phyloP scores from a whole-genome alignment of 2,888 invertebrate species.

The Hirtodrosophila alboralis region DNA sequence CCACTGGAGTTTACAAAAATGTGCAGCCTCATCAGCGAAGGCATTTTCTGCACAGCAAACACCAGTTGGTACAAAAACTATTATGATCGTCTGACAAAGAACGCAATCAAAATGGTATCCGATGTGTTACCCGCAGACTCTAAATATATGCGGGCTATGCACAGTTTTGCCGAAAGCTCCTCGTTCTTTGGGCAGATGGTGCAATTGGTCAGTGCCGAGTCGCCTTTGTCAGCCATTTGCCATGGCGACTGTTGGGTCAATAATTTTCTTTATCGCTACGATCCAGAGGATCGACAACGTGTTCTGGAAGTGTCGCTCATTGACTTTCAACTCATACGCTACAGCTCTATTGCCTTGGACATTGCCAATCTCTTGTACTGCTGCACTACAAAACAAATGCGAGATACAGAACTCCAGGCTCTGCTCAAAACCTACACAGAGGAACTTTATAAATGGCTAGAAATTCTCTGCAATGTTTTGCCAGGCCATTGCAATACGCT shows the following conservation, averaged over 20 bases:
- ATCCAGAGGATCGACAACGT: conserved; percentile 81
- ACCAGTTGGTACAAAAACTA: conserved; percentile 89
- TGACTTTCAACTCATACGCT: conserved; percentile 89
- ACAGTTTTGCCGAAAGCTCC: conserved; percentile 87
- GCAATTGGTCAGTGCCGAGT: conserved; percentile 86
- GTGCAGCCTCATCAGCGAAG: conserved; percentile 84
- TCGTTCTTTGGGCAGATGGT: conserved; percentile 89
- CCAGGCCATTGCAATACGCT: conserved; percentile 83
- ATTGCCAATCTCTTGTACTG: conserved; percentile 88
- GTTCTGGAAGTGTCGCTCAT: conserved; percentile 88
- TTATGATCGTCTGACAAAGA: conserved; percentile 87
- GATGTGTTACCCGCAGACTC: conserved; percentile 82
- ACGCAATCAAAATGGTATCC: conserved; percentile 87
- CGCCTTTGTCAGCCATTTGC: conserved; percentile 88
- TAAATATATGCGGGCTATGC: conserved; percentile 86
- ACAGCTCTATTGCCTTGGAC: conserved; percentile 89
- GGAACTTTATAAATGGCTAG: conserved; percentile 86
- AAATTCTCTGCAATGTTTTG: conserved; percentile 85
- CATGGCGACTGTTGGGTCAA: conserved; percentile 92
- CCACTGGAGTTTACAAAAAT: conserved; percentile 86
- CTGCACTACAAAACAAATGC: conserved; percentile 87
- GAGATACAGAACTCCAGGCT: conserved; percentile 86
- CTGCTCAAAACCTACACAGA: conserved; percentile 87
- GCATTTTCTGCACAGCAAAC: conserved; percentile 87
- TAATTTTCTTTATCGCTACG: conserved; percentile 88